A percentile compares a stretch with the other conserved stretches of the same genome.
phyloP scores from a whole-genome alignment of 2,888 invertebrate species.

The Didymodactylos carnosus region DNA sequence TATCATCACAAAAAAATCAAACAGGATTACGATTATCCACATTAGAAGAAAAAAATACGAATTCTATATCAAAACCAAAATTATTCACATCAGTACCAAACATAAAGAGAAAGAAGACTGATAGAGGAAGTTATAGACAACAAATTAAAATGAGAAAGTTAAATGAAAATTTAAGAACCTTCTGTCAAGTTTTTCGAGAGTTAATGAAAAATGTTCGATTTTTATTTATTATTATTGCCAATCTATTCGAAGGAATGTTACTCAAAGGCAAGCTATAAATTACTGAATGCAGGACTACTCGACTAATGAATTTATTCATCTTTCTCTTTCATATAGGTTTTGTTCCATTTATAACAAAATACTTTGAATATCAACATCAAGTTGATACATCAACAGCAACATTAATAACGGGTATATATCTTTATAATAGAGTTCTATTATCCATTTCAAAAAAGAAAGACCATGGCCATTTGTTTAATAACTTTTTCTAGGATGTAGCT shows the following conservation, averaged over 20 bases:
- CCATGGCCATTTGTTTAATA: too few species aligned
- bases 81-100: background rate
- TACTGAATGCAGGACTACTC: background rate
- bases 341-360: conserved; percentile 6
- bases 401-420: conserved; percentile 6
- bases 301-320: background rate
- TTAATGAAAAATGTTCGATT: background rate
- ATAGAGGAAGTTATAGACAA: too few species aligned
- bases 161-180: background rate
- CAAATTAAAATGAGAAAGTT: too few species aligned
- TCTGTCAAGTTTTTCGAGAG: background rate
- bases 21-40: too few species aligned
- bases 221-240: background rate
- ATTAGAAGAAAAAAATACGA: too few species aligned
- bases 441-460: too few species aligned
- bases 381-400: conserved; percentile 7
- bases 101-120: too few species aligned
- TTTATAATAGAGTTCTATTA: too few species aligned
- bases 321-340: background rate
- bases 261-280: background rate
- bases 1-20: too few species aligned
- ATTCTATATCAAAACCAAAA: background rate
- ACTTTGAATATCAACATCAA: conserved; percentile 8
- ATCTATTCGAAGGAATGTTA: background rate
- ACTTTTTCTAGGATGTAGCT: too few species aligned